phyloP scores from a whole-genome alignment of 1,140 invertebrate species.

The Drosophila malerkotliana region DNA sequence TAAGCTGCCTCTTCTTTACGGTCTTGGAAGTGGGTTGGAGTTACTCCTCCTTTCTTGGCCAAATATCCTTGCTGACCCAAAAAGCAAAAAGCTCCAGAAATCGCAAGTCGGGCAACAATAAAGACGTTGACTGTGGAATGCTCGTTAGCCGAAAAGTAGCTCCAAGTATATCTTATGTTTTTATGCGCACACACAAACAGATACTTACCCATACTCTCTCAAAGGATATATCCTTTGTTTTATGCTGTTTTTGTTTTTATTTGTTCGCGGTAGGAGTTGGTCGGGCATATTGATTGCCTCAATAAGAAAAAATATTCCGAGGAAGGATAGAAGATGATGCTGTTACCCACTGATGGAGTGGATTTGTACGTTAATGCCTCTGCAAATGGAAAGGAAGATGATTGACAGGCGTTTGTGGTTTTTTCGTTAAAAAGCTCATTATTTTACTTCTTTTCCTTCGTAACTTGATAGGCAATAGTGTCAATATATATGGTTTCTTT shows the following conservation, averaged over 20 bases:
- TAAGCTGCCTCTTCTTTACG: constrained; percentile 12
- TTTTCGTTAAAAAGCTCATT: constrained; percentile 32
- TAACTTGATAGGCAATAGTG: constrained; percentile 22
- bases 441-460: constrained; percentile 10
- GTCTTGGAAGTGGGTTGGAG: neutral
- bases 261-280: constrained; percentile 12
- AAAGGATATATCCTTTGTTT: constrained; percentile 37
- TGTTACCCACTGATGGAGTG: constrained; percentile 44
- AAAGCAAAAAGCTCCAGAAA: constrained; percentile 5
- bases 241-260: constrained; percentile 17
- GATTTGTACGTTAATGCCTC: constrained; percentile 47
- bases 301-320: constrained; percentile 21
- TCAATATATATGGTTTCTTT: too few relatives aligned
- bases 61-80: constrained; percentile 3
- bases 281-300: constrained; percentile 60
- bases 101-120: constrained; percentile 62
- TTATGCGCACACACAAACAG: constrained; percentile 37
- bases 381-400: constrained; percentile 33
- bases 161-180: constrained; percentile 62
- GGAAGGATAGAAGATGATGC: neutral
- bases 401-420: constrained; percentile 56
- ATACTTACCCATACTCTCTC: neutral
- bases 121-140: constrained; percentile 68
- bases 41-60: neutral
- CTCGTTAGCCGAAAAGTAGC: constrained; percentile 76